Conservation (phyloP, 2,888 invertebrate species). For the Pyrrhia umbra region DNA sequence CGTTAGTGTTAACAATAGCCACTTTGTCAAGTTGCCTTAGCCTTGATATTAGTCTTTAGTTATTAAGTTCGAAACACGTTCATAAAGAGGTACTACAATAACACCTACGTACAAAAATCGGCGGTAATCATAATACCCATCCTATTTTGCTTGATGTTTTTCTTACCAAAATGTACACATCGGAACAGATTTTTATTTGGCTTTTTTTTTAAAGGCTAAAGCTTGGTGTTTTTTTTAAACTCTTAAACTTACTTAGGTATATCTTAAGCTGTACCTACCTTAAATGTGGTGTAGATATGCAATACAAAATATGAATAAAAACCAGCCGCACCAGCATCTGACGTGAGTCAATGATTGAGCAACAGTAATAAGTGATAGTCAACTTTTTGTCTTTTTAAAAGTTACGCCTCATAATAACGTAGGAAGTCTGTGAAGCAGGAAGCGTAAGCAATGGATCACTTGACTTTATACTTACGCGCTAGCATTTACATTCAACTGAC, state of each 20-base stretch:
- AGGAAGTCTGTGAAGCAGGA: slow-evolving; percentile 71
- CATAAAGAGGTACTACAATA: neutral
- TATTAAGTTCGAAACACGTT: neutral
- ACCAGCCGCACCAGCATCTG: neutral
- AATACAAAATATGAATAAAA: neutral
- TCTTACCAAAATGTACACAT: too few relatives aligned
- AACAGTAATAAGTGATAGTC: slow-evolving; percentile 20
- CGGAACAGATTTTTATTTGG: too few relatives aligned
- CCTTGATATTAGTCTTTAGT: neutral
- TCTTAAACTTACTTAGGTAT: too few relatives aligned
- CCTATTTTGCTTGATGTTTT: too few relatives aligned
- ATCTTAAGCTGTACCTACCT: too few relatives aligned
- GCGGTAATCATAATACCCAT: too few relatives aligned
- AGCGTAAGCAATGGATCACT: slow-evolving; percentile 66
- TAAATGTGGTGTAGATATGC: too few relatives aligned
- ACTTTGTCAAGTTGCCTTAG: neutral
- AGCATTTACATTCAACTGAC: slow-evolving; percentile 80
- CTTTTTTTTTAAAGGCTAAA: too few relatives aligned
- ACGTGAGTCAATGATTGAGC: slow-evolving; percentile 4
- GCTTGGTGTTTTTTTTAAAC: too few relatives aligned
- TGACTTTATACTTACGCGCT: slow-evolving; percentile 63
- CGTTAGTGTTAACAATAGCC: neutral
- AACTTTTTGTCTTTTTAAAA: slow-evolving; percentile 25
- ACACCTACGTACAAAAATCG: too few relatives aligned
- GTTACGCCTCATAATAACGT: slow-evolving; percentile 14